Base-by-base conservation (phyloP, 2,888 invertebrate genomes). In the Polylopha cassiicola region DNA sequence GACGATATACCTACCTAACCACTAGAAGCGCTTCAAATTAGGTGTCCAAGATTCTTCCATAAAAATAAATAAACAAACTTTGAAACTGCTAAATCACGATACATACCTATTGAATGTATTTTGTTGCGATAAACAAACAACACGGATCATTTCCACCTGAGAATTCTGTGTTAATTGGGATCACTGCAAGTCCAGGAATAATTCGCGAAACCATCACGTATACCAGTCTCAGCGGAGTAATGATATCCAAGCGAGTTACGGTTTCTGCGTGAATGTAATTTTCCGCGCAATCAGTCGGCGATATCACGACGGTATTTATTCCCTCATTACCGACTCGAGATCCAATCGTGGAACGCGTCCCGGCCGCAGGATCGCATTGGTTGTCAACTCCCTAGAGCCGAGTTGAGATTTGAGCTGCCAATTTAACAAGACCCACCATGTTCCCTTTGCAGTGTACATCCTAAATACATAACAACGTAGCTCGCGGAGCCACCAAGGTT, bases 271-370 rank as follows among this genome's bases (percentile, higher is more conserved):
- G 55, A 64, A 68, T 67, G 62, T 69, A 65, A 69, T 69, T 67
- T 63, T 54, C 60, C 36, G 33, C 53, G 68, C 70, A 71, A 73
- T 72, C 69, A 66, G 62, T 58, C 61, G 58, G 57, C 58, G 56
- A 64, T 67, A 70, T 66, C 69, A 68, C 63, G 50, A 26, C 50
- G 66, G 72, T 73, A 75, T 76, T 76, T 74, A 77, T 78, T 66
- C 71, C 67, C 65, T 76, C 72, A 77, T 77, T 75, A 75, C 61
- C 52, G 57, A 48, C 53, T 57, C 56, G 55, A 56, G 65, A 74
- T 72, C 76, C 74, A 75, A 77, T 75, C 68, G 67, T 53, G 58
- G 56, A 47, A 48, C 49, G 47, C 53, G 51, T 55, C 58, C 58
- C 59, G 53, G 51, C 48, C 57, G 48, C 51, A 46, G 55, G 62